Conservation (phyloP, 2,797 vertebrate species). For the Argentina silus region DNA sequence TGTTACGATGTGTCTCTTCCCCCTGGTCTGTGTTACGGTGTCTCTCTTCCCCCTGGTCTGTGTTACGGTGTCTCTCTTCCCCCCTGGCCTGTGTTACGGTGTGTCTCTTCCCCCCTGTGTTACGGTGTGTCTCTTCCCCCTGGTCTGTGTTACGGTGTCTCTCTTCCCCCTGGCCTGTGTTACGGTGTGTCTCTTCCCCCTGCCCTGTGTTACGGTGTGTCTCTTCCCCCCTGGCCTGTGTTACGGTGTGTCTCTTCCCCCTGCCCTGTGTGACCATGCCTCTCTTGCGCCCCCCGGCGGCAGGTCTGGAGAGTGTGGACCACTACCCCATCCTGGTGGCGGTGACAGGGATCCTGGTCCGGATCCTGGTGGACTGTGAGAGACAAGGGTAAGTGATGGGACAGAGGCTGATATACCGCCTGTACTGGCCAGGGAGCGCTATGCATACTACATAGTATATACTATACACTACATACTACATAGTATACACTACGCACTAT, state of each 20-base stretch:
- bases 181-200: not conserved
- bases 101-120: not conserved
- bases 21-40: not conserved
- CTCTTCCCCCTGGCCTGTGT: not conserved
- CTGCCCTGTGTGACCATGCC: not conserved
- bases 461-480: too few relatives aligned
- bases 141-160: not conserved
- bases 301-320: constrained; percentile 95
- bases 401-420: too few relatives aligned
- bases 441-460: too few relatives aligned
- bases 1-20: not conserved
- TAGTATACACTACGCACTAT: too few relatives aligned
- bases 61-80: constrained; percentile 6
- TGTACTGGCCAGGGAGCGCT: too few relatives aligned
- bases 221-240: not conserved
- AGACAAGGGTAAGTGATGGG: constrained; percentile 83
- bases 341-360: constrained; percentile 93
- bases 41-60: not conserved
- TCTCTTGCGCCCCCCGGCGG: too few relatives aligned
- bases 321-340: constrained; percentile 98
- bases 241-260: not conserved
- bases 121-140: too few relatives aligned
- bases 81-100: not conserved
- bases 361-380: constrained; percentile 87
- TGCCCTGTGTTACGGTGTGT: constrained; percentile 9